These are phyloP conservation scores for Conus betulinus DNA, from an alignment of 1,140 invertebrate genomes.

Conservation along the genomic window DNA sequence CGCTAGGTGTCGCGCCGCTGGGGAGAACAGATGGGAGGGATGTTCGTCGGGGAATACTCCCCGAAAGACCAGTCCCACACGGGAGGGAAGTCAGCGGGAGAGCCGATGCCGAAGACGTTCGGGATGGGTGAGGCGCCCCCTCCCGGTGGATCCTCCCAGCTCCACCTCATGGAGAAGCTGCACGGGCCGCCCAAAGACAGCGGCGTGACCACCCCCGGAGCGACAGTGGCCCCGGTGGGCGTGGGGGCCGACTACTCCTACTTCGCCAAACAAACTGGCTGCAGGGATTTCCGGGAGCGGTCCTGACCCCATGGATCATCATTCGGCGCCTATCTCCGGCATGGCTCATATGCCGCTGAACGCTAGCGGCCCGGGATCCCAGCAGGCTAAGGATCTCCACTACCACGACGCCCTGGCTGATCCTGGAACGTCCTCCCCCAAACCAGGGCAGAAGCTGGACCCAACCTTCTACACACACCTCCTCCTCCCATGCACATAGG, in stretches of 20 bases:
- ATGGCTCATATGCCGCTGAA: no score
- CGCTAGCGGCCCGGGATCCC: not conserved
- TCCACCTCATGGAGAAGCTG: not conserved
- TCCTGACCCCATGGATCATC: not conserved
- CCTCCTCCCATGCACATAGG: not conserved
- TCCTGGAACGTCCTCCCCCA: not conserved
- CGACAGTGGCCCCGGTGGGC: not conserved
- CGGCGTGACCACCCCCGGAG: not conserved
- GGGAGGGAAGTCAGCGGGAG: not conserved
- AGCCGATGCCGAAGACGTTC: not conserved
- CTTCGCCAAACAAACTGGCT: slow-evolving; percentile 13
- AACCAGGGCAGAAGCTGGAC: not conserved
- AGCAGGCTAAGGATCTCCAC: not conserved
- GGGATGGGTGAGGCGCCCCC: not conserved
- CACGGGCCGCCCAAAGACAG: not conserved
- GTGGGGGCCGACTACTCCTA: slow-evolving; percentile 22
- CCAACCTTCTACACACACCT: not conserved
- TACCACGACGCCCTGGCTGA: not conserved
- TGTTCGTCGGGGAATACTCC: not conserved
- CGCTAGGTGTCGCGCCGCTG: not conserved
- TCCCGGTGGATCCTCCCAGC: not conserved
- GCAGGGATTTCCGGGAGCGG: not conserved
- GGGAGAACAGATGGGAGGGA: not conserved
- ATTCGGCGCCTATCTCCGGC: no score
- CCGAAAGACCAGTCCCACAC: not conserved